phyloP scores from a whole-genome alignment of 2,113 vertebrate species.

The human region DNA sequence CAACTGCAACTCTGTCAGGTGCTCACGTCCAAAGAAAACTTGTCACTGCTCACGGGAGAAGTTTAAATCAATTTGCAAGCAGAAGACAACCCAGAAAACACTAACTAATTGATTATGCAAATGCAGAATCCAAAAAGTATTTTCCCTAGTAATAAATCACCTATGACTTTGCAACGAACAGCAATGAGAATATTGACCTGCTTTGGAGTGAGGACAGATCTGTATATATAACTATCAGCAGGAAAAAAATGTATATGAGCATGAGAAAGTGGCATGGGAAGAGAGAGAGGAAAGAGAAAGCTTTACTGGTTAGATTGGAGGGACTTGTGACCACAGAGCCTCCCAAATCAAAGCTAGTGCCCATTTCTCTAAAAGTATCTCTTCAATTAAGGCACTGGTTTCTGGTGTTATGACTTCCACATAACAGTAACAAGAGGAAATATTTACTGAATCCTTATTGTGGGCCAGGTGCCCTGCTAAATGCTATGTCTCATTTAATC shows the following conservation, averaged over 20 bases:
- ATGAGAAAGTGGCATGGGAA: neutral
- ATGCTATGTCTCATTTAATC: neutral
- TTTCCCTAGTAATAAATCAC: slow-evolving; percentile 70
- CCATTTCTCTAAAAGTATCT: neutral
- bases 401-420: neutral
- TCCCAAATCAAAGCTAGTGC: neutral
- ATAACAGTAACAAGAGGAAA: neutral
- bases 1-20: neutral
- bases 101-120: slow-evolving; percentile 76
- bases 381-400: neutral
- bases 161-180: slow-evolving; percentile 67
- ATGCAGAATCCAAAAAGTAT: slow-evolving; percentile 69
- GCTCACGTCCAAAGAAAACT: slow-evolving; percentile 7
- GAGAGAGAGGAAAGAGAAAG: neutral
- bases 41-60: neutral
- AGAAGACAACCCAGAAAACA: slow-evolving; percentile 68
- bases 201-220: slow-evolving; percentile 43
- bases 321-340: neutral
- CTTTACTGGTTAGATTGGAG: neutral
- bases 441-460: neutral
- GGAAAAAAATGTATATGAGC: neutral
- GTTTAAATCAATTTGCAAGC: slow-evolving; percentile 72
- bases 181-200: neutral
- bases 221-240: slow-evolving; percentile 76
- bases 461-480: neutral